Evolutionary conservation across 2,888 invertebrate species (phyloP), one percentile per base, ranked within the genome.

Genomic region (Augiades crinisus): DNA sequence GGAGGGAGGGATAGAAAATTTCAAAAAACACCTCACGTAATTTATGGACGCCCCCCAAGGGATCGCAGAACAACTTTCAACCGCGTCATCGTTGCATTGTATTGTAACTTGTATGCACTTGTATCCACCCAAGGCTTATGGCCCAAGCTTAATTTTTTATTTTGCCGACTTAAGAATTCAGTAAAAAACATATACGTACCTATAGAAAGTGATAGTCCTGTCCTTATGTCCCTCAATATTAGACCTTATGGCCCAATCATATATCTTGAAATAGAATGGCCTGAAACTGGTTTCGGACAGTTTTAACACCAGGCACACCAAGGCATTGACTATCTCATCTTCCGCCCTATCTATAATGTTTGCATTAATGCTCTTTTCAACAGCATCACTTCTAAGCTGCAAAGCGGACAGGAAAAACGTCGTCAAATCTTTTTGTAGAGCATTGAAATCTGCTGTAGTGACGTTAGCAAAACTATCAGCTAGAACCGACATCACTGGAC

Each of bases 261-360:
- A 96, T 10, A 98, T 90, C 84, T 94, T 94, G 66, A 94, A 94
- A 78, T 96, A 97, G 65, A 98, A 91, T 0, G 98, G 97, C 56
- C 96, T 92, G 81, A 99, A 99, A 31, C 94, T 93, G 0, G 94
- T 93, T 78, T 98, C 98, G 0, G 97, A 97, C 19, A 98, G 83
- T 78, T 98, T 98, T 43, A 98, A 81, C 17, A 97, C 94, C 64
- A 98, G 91, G 41, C 93, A 90, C 1, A 95, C 93, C n/a, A 98
- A 82, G 0, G 96, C 93, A 60, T 94, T 92, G 0, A 96, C 92
- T 0, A 96, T 92, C 65, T 93, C 91, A 10, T 91, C 91, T 81
- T 98, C 98, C 0, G 95, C 92, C 8, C 70, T 67, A 24, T 91
- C 89, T 0, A 95, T 87, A 1, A 81, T 63, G 1, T 74, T 66